Base-by-base conservation (phyloP, 2,797 vertebrate species). In the Protonibea diacanthus region DNA sequence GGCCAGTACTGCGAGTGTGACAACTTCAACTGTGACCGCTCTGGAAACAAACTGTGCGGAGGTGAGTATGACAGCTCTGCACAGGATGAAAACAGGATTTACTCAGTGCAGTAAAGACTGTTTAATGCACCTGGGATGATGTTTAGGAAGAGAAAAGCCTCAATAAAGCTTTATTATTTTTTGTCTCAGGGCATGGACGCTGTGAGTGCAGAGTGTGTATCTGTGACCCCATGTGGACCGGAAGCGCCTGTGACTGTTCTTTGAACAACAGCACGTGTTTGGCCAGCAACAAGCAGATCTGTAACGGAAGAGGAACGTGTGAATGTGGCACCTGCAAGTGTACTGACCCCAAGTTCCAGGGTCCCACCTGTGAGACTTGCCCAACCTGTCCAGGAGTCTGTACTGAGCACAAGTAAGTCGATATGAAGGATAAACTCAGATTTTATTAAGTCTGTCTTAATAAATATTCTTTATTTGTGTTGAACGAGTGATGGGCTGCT, bases 11-110 rank as follows among this genome's bases (percentile, higher is more conserved):
- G 98, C 74, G 97, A 99, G 89, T 99, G 98, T 48, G 98, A 99
- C 93, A 99, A 99, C 94, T 99, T 99, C 94, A 99, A 97, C 94
- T 99, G 98, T 14, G 98, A 99, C 86, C 94, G 98, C 83, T 97
- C 97, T 7, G 96, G 96, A 74, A 98, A 97, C 88, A 95, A 96
- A 71, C 97, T 99, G 58, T 99, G 98, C 76, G 98, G 98, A 96
- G 98, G 98, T 97, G 79, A 94, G 93, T 13, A 1, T 1, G n/a
- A 25, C 38, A 9, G 49, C 23, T 56, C 44, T 4, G 25, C 7
- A 40, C 0, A 0, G 11, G 8, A 33, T 33, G 9, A 33, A 33
- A 33, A 33, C 1, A 42, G 27, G 10, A 13, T 29, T n/a, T 3
- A 14, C 7, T 57, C 6, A 15, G 33, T 11, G 14, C 21, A 33